Conservation (phyloP, 1,140 invertebrate genomes). For the Aphelenchoides besseyi region DNA sequence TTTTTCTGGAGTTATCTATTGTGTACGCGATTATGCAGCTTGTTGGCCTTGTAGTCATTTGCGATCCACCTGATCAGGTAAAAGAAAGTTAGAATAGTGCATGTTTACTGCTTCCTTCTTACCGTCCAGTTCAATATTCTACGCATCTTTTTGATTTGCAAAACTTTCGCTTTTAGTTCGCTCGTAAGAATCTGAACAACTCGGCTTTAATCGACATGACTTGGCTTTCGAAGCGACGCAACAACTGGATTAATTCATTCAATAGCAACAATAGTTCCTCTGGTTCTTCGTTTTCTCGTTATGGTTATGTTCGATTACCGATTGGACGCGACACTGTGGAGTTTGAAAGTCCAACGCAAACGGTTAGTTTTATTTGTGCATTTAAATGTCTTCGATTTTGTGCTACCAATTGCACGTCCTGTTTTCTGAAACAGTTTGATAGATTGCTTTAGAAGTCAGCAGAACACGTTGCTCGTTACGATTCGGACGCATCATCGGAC, state of each 20-base stretch:
- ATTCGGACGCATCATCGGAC: conserved; percentile 22
- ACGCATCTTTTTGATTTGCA: conserved; percentile 25
- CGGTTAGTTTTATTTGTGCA: background rate
- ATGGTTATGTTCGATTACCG: conserved; percentile 36
- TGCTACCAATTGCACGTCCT: no score
- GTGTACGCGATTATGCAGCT: conserved; percentile 57
- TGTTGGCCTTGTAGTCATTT: conserved; percentile 57
- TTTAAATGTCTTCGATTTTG: background rate
- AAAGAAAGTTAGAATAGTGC: background rate
- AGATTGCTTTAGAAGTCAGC: background rate
- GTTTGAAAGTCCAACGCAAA: conserved; percentile 29
- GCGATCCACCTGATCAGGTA: conserved; percentile 56
- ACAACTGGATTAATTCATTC: conserved; percentile 28
- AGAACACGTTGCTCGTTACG: background rate
- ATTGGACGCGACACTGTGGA: conserved; percentile 16
- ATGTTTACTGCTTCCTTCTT: background rate
- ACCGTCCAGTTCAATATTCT: no score
- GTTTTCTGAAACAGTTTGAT: background rate
- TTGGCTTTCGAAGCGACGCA: conserved; percentile 49
- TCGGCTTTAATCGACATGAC: conserved; percentile 52
- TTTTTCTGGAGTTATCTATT: conserved; percentile 48
- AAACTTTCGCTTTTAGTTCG: conserved; percentile 38
- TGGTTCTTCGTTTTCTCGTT: conserved; percentile 16
- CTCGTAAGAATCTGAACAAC: conserved; percentile 35
- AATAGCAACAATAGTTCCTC: background rate